Base-by-base conservation (phyloP, 2,113 vertebrate species). In the Damaliscus lunatus region DNA sequence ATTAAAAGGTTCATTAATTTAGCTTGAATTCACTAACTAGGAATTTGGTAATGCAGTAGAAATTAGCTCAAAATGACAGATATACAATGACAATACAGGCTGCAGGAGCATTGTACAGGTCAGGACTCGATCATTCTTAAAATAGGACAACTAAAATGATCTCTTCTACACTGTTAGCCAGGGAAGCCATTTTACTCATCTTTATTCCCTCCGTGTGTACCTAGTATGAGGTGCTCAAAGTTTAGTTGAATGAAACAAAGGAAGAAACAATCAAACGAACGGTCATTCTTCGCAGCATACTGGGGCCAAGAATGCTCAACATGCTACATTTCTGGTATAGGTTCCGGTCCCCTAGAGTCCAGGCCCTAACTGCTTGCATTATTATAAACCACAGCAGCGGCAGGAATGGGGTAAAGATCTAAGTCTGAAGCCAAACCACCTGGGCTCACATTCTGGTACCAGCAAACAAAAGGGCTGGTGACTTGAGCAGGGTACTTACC, bases 51-150 rank as follows among this genome's bases (percentile, higher is more conserved):
- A 43, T 71, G 14, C 48, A 53, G 19, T 21, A 74, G 71, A 90
- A 95, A 36, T 81, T 60, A 93, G 36, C 74, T 90, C 50, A 95
- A 84, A 92, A 86, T 88, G 62, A 82, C 50, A 93, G 59, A 95
- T 40, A 78, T 33, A 33, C 19, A 96, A 87, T 74, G 23, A 55
- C 48, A 91, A 91, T 21, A 57, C 11, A 88, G 27, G 33, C 33
- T 84, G 53, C 21, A 88, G 25, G 46, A 95, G 29, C 81, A 5
- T 1, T 92, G 67, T 40, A 60, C 2, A 90, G 78, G n/a, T 88
- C 31, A 84, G 7, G 55, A 40, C 31, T 55, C 8, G 0, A 88
- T 12, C 16, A 59, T 81, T 53, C 46, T 80, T 57, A 64, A 36
- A 86, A 27, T 17, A 52, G 53, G 43, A 87, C 82, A 93, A 88